Conservation (phyloP, 2,797 vertebrate genomes). For the Tapera naevia region DNA sequence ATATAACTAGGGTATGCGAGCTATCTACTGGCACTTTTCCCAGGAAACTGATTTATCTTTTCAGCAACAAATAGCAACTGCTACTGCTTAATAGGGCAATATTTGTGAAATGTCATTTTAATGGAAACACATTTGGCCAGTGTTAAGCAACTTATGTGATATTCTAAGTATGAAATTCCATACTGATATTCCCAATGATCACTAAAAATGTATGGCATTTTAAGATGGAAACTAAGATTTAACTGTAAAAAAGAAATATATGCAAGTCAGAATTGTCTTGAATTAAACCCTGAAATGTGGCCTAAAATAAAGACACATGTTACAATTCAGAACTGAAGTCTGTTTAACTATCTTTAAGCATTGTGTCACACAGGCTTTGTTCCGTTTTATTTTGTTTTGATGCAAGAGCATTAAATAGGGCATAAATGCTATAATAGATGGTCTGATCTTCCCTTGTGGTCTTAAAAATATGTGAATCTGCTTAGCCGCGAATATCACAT, state of each 20-base stretch:
- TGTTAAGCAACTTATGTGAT: conserved; percentile 59
- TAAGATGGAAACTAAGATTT: background rate
- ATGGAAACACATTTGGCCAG: conserved; percentile 46
- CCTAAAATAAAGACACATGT: background rate
- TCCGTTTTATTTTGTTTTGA: background rate
- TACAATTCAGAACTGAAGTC: background rate
- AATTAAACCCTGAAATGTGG: background rate
- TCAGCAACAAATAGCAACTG: conserved; percentile 66
- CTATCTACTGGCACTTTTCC: conserved; percentile 73
- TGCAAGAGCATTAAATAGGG: too few species aligned
- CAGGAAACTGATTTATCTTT: conserved; percentile 73
- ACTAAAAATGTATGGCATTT: background rate
- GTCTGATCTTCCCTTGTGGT: background rate
- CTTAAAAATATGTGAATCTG: background rate
- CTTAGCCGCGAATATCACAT: background rate
- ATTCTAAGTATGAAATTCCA: conserved; percentile 52
- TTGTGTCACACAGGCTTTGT: background rate
- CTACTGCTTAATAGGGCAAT: conserved; percentile 56
- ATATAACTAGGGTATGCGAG: conserved; percentile 54
- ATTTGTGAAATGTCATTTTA: conserved; percentile 69
- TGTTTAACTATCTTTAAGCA: background rate
- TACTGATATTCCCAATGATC: background rate
- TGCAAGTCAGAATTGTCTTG: background rate
- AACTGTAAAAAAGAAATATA: background rate
- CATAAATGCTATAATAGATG: background rate